phyloP scores from a whole-genome alignment of 1,140 invertebrate species.

The Neodiprion fabricii region DNA sequence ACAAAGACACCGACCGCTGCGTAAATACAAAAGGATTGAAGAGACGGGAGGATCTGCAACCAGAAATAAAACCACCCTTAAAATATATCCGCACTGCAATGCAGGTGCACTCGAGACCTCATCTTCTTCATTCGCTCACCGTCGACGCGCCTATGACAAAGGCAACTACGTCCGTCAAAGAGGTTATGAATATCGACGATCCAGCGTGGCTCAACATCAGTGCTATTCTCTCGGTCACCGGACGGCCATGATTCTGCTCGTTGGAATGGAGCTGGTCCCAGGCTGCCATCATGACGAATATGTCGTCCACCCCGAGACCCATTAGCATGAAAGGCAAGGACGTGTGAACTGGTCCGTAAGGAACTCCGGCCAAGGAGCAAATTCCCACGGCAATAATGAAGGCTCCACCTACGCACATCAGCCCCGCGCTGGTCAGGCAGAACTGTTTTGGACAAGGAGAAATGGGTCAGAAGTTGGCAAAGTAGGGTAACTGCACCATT shows the following conservation, averaged over 20 bases:
- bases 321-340: slow-evolving; percentile 83
- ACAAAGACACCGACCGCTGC: slow-evolving; percentile 74
- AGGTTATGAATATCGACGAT: slow-evolving; percentile 83
- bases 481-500: too few species aligned
- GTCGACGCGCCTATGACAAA: slow-evolving; percentile 76
- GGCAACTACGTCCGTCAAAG: slow-evolving; percentile 82
- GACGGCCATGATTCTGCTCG: slow-evolving; percentile 58
- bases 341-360: slow-evolving; percentile 83
- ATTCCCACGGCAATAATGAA: slow-evolving; percentile 75
- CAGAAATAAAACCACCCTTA: slow-evolving; percentile 15
- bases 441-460: slow-evolving; percentile 37
- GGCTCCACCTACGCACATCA: slow-evolving; percentile 78
- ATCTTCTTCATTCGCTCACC: slow-evolving; percentile 44
- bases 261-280: slow-evolving; percentile 66
- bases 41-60: slow-evolving; percentile 73
- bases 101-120: not conserved
- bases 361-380: slow-evolving; percentile 75
- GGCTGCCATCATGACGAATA: slow-evolving; percentile 81
- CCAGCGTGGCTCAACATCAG: slow-evolving; percentile 79
- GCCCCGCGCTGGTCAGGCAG: slow-evolving; percentile 62
- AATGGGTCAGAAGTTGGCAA: too few species aligned
- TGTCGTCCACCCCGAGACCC: slow-evolving; percentile 82
- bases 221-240: slow-evolving; percentile 68
- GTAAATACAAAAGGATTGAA: slow-evolving; percentile 79
- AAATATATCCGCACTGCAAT: slow-evolving; percentile 11